A percentile compares a stretch with the other conserved stretches of the same genome.
Conservation (phyloP, 2,888 invertebrate species). For the Agrilus biguttatus region DNA sequence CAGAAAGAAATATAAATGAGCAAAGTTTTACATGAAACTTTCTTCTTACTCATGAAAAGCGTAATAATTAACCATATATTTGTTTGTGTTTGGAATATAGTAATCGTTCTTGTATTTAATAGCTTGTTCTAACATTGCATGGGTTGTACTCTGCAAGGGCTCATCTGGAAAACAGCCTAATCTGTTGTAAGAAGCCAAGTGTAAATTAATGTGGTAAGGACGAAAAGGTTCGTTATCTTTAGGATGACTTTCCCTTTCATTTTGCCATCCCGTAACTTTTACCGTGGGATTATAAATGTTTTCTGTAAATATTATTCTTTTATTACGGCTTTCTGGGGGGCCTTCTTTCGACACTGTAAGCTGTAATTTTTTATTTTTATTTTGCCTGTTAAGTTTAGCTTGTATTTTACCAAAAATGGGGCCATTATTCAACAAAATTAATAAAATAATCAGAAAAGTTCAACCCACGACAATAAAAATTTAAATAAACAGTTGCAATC, state of each 20-base stretch:
- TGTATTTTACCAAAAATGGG: background rate
- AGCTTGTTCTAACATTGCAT: constrained; percentile 34
- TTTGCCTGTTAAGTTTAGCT: background rate
- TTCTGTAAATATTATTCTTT: constrained; percentile 16
- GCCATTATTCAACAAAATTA: background rate
- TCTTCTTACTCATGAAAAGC: constrained; percentile 15
- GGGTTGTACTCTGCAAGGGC: constrained; percentile 33
- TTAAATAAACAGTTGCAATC: too few relatives aligned
- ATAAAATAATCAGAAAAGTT: background rate
- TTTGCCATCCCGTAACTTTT: constrained; percentile 37
- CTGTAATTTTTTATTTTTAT: background rate
- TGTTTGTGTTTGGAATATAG: constrained; percentile 26
- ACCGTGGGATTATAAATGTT: constrained; percentile 29
- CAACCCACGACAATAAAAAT: too few relatives aligned
- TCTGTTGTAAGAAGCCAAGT: constrained; percentile 34
- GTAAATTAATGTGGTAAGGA: constrained; percentile 32
- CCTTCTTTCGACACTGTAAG: constrained; percentile 8
- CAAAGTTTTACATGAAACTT: background rate
- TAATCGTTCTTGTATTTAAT: constrained; percentile 24
- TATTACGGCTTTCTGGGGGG: constrained; percentile 5
- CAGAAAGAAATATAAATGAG: constrained; percentile 1
- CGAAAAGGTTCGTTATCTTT: constrained; percentile 38
- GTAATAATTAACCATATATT: constrained; percentile 15
- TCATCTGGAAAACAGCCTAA: constrained; percentile 28
- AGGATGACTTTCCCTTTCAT: constrained; percentile 28